These are phyloP conservation scores for Ichneumoninae sp. DNA, from an alignment of 2,888 invertebrate genomes.

Conservation along the genomic window DNA sequence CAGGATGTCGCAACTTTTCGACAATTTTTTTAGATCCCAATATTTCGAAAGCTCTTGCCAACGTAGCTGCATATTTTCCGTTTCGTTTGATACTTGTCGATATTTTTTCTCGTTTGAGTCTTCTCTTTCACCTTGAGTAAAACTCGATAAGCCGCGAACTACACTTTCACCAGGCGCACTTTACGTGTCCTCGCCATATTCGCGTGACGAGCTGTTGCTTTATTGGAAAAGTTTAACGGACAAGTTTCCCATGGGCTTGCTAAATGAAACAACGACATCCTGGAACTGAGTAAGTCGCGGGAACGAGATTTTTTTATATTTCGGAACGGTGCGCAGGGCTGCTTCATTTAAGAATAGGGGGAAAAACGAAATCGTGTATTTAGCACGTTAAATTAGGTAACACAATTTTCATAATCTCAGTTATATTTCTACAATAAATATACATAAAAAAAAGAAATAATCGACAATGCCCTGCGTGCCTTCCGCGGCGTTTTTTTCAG, in stretches of 20 bases:
- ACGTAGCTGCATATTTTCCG: not conserved
- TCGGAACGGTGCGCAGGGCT: slow-evolving; percentile 19
- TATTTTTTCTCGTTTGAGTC: slow-evolving; percentile 20
- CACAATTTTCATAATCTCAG: not conserved
- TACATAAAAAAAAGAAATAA: not conserved
- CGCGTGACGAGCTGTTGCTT: slow-evolving; percentile 57
- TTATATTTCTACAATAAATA: not conserved
- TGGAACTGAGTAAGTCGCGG: slow-evolving; percentile 39
- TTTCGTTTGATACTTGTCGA: not conserved
- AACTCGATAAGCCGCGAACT: slow-evolving; percentile 49
- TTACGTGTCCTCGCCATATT: slow-evolving; percentile 47
- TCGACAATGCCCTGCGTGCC: slow-evolving; percentile 28
- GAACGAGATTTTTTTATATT: slow-evolving; percentile 30
- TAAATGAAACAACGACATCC: slow-evolving; percentile 50
- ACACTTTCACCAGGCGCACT: slow-evolving; percentile 23
- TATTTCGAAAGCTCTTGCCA: not conserved
- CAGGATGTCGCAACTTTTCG: slow-evolving; percentile 31
- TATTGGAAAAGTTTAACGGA: slow-evolving; percentile 67
- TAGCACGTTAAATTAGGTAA: not conserved
- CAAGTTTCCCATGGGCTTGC: not conserved
- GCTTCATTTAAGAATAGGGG: slow-evolving; percentile 3
- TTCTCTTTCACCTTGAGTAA: slow-evolving; percentile 5
- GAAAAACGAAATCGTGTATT: not conserved
- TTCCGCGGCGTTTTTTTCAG: slow-evolving; percentile 48
- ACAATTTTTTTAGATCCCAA: not conserved